Evolutionary conservation across 2,888 invertebrate genomes (phyloP).

Genomic region (Eucriotettix oculatus): DNA sequence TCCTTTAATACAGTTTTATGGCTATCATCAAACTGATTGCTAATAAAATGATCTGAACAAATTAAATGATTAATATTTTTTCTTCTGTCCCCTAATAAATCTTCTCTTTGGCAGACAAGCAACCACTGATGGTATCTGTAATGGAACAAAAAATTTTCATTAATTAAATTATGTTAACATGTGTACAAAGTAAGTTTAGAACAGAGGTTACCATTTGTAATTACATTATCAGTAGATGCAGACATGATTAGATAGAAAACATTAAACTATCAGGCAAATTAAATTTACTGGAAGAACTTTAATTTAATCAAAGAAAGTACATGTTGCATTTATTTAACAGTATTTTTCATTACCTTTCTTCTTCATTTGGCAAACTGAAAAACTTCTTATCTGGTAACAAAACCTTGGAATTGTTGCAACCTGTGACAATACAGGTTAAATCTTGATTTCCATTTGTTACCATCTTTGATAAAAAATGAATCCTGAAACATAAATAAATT

Average conservation of each 20-base stretch:
- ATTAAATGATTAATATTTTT: background rate
- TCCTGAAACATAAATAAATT: too few relatives aligned
- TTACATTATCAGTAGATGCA: too few relatives aligned
- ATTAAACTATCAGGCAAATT: too few relatives aligned
- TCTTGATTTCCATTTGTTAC: background rate
- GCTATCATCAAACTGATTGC: slow-evolving; percentile 3
- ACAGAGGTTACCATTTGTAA: too few relatives aligned
- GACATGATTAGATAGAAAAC: too few relatives aligned
- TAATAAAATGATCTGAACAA: slow-evolving; percentile 9
- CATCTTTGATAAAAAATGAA: background rate
- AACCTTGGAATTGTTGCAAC: background rate
- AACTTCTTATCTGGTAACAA: background rate
- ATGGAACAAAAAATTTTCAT: background rate
- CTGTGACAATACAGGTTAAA: background rate
- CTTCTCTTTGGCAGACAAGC: background rate
- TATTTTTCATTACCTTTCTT: background rate
- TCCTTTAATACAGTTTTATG: slow-evolving; percentile 1
- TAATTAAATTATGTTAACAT: too few relatives aligned
- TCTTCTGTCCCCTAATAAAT: background rate
- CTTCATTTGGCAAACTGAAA: background rate
- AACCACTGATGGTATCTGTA: background rate
- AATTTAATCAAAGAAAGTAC: background rate
- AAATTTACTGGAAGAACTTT: background rate
- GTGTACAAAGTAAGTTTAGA: too few relatives aligned
- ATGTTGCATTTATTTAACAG: background rate